Evolutionary conservation across 2,113 vertebrate species (phyloP).

Genomic region (Apaloderma vittatum): DNA sequence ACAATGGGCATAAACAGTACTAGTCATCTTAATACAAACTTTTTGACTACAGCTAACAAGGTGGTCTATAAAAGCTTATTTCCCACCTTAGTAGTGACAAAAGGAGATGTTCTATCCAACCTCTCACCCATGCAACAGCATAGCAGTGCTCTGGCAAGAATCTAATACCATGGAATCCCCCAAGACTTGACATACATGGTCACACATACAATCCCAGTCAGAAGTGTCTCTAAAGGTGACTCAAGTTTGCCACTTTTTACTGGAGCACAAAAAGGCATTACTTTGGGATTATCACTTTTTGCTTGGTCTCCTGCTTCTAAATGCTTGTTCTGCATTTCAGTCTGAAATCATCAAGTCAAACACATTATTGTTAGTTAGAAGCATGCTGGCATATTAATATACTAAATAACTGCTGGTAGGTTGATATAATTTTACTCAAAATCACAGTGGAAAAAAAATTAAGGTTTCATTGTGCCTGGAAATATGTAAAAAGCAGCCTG

Average conservation of each 20-base stretch:
- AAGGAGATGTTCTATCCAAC: neutral
- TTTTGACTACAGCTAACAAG: neutral
- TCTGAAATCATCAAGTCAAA: neutral
- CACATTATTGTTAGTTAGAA: neutral
- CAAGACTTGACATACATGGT: neutral
- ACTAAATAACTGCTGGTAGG: neutral
- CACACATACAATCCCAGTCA: neutral
- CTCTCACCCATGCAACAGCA: fast-evolving
- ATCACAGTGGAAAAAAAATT: neutral
- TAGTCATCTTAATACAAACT: neutral
- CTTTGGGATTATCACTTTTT: neutral
- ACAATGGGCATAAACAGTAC: neutral
- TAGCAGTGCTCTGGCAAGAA: neutral
- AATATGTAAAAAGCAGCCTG: neutral
- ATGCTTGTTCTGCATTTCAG: neutral
- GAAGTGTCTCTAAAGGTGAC: neutral
- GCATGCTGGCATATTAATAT: neutral
- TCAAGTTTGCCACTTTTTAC: neutral
- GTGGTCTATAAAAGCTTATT: neutral
- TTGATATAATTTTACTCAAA: neutral
- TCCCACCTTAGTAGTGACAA: neutral
- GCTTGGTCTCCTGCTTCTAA: neutral
- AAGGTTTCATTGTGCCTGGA: neutral
- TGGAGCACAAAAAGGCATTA: neutral
- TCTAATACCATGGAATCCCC: neutral